Evolutionary conservation across 2,797 vertebrate species (phyloP), one percentile per base, ranked within the genome.

Genomic region (Propithecus perrieri): DNA sequence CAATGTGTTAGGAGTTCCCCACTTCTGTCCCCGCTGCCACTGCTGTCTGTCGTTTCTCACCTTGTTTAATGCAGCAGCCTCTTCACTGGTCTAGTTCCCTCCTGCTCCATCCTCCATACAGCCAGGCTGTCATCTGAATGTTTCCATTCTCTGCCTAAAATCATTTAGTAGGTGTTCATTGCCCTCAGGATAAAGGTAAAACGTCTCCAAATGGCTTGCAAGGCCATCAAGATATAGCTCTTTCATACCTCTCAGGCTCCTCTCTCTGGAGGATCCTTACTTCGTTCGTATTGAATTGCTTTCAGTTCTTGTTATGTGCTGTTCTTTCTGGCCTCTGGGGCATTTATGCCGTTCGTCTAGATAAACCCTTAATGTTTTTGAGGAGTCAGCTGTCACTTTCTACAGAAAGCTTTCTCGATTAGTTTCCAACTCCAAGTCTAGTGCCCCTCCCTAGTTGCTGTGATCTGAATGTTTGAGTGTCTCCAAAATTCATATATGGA

Each of bases 311-410:
- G 74, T 63, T 72, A 84, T 53, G n/a, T 53, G 50, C 46, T 86
- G 14, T 48, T 48, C 50, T 75, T 87, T 84, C 83, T 91, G 71
- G 33, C 71, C 81, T 95, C 94, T 80, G 33, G 55, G 69, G 59
- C 78, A 86, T 93, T 92, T 50, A 96, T 86, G 46, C 93, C 81
- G 4, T 95, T 94, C 91, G 59, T 95, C 93, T 95, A 65, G 24
- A 94, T 96, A 95, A 94, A 67, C 28, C 65, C 81, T 87, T 79
- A 15, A 63, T 86, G 26, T 43, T 95, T 94, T 55, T 75, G 83
- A 94, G 59, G 13, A 26, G 22, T 91, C 43, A 2, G n/a, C 33
- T 90, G 57, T 95, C 50, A 88, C 43, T 96, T 69, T 85, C 81
- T 80, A 50, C 24, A 61, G 53, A 95, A 89, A 92, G 22, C 57